phyloP scores from a whole-genome alignment of 2,113 vertebrate genomes.

The Micromys minutus region DNA sequence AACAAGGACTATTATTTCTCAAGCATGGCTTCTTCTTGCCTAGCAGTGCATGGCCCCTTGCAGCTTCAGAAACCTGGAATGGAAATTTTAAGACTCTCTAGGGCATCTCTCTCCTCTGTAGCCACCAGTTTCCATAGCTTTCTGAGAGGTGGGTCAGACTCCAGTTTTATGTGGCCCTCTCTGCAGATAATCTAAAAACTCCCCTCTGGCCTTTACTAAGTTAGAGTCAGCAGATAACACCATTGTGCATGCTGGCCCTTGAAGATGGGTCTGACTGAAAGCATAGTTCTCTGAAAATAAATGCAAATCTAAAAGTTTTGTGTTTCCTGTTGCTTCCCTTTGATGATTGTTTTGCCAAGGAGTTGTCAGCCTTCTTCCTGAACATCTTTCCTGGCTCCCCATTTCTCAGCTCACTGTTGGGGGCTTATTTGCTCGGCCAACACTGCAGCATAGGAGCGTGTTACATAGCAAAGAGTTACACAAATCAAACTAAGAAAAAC shows the following conservation, averaged over 20 bases:
- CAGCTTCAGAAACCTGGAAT: neutral
- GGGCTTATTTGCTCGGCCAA: neutral
- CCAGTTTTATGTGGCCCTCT: neutral
- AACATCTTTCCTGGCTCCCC: neutral
- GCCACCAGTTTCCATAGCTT: neutral
- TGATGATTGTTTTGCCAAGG: neutral
- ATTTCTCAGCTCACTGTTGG: neutral
- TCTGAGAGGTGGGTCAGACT: neutral
- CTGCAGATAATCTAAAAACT: neutral
- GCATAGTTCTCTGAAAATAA: neutral
- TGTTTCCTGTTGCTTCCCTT: neutral
- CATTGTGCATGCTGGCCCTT: too few species aligned
- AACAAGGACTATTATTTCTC: neutral
- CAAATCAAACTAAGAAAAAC: neutral
- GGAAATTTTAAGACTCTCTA: neutral
- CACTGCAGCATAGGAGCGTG: neutral
- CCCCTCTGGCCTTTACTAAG: neutral
- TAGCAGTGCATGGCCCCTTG: neutral
- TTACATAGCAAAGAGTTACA: neutral
- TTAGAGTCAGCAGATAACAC: neutral
- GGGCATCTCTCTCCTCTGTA: accelerated
- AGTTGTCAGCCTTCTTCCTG: neutral
- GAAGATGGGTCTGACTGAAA: neutral
- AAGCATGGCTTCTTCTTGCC: neutral
- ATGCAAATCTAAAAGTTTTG: neutral